Evolutionary conservation across 2,797 vertebrate species (phyloP).

Genomic region (Cyclopterus lumpus): DNA sequence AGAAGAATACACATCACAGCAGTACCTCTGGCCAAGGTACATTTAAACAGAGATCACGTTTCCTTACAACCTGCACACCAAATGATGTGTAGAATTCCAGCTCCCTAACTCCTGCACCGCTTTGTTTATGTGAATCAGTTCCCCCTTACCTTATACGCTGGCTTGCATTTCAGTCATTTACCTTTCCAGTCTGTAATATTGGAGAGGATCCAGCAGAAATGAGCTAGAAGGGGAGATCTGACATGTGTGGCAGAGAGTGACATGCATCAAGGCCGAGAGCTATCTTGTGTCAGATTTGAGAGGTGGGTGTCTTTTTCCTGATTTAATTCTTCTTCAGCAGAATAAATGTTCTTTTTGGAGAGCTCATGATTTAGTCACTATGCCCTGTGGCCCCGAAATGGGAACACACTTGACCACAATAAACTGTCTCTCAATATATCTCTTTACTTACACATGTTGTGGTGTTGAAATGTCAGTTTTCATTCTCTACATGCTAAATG

Average conservation of each 20-base stretch:
- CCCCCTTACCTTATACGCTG: background rate
- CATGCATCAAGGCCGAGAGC: constrained; percentile 12
- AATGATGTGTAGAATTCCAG: background rate
- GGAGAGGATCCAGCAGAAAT: constrained; percentile 24
- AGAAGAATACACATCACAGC: constrained; percentile 25
- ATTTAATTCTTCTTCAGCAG: constrained; percentile 32
- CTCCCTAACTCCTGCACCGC: background rate
- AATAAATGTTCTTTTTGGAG: constrained; percentile 65
- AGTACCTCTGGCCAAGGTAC: constrained; percentile 17
- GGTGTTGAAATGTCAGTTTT: background rate
- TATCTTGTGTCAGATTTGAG: constrained; percentile 22
- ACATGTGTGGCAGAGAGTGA: background rate
- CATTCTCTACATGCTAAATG: background rate
- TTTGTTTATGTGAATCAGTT: constrained; percentile 23
- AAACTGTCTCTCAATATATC: background rate
- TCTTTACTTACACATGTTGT: background rate
- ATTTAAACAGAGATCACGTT: constrained; percentile 35
- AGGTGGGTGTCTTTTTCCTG: constrained; percentile 19
- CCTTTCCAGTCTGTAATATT: constrained; percentile 11
- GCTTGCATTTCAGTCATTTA: constrained; percentile 6
- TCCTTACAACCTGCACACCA: constrained; percentile 20
- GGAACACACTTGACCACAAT: constrained; percentile 25
- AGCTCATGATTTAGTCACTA: constrained; percentile 76
- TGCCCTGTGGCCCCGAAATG: constrained; percentile 52
- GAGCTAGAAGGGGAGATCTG: constrained; percentile 11